Evolutionary conservation across 2,888 invertebrate genomes (phyloP).

Genomic region (Agrochola lota): DNA sequence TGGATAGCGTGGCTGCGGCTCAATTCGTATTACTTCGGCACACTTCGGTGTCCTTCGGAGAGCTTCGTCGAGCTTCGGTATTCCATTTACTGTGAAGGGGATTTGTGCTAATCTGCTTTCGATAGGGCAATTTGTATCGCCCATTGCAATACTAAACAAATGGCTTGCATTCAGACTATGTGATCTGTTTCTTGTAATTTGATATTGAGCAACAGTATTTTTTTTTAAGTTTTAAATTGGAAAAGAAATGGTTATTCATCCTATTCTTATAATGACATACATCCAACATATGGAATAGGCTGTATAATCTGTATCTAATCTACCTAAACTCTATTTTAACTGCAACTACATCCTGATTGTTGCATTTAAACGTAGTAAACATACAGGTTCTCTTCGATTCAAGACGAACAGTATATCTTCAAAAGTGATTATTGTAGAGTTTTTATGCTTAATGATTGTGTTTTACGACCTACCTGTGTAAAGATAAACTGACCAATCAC

Average conservation of each 20-base stretch:
- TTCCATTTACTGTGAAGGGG: constrained; percentile 66
- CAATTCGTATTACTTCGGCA: constrained; percentile 26
- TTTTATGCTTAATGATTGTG: too few relatives aligned
- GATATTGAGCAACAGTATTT: neutral
- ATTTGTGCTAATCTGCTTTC: constrained; percentile 64
- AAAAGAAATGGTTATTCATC: neutral
- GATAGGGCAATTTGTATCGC: constrained; percentile 62
- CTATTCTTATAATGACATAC: too few relatives aligned
- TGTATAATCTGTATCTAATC: neutral
- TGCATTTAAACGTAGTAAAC: too few relatives aligned
- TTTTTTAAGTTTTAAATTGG: neutral
- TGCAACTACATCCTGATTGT: too few relatives aligned
- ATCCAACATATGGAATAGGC: neutral
- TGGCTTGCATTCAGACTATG: constrained; percentile 25
- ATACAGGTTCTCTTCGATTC: too few relatives aligned
- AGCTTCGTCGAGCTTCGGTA: constrained; percentile 45
- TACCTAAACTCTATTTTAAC: neutral
- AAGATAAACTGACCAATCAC: neutral
- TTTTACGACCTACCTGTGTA: neutral
- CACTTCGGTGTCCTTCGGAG: constrained; percentile 33
- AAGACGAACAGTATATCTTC: neutral
- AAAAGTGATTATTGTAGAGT: neutral
- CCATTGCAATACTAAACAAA: constrained; percentile 58
- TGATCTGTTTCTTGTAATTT: constrained; percentile 26
- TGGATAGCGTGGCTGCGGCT: constrained; percentile 47